A percentile compares a stretch with the other conserved stretches of the same genome.
phyloP scores from a whole-genome alignment of 2,888 invertebrate species.

The Acronicta aceris region DNA sequence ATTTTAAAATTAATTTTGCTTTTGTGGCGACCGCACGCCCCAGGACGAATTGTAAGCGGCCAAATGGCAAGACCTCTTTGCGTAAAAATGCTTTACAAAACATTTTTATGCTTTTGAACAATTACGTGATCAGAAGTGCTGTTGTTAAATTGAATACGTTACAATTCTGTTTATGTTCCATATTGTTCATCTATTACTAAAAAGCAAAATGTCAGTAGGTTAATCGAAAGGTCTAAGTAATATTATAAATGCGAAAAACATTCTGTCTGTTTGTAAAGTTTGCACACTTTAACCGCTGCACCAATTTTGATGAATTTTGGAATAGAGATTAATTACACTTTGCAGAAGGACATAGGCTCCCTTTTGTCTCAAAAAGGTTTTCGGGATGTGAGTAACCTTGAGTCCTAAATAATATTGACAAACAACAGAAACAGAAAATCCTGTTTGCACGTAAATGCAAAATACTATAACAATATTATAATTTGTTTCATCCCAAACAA shows the following conservation, averaged over 20 bases:
- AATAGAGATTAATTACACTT: too few relatives aligned
- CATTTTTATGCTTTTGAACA: conserved; percentile 71
- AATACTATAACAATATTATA: too few relatives aligned
- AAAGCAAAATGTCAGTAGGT: not conserved
- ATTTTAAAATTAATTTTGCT: conserved; percentile 89
- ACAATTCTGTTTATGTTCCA: not conserved
- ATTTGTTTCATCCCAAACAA: too few relatives aligned
- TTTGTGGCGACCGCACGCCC: conserved; percentile 83
- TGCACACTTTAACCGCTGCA: not conserved
- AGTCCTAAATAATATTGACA: too few relatives aligned
- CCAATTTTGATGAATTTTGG: not conserved
- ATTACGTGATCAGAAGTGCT: conserved; percentile 46
- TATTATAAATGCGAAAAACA: too few relatives aligned
- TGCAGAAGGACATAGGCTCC: too few relatives aligned
- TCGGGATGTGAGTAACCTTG: too few relatives aligned
- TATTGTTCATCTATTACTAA: conserved; percentile 3
- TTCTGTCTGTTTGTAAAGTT: too few relatives aligned
- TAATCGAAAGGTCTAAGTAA: not conserved
- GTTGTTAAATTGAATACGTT: conserved; percentile 3
- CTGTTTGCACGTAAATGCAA: too few relatives aligned
- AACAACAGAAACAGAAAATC: too few relatives aligned
- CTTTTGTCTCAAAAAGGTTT: too few relatives aligned
- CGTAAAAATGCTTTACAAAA: conserved; percentile 74
- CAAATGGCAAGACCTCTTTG: conserved; percentile 81
- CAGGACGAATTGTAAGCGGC: conserved; percentile 80